phyloP scores from a whole-genome alignment of 2,113 vertebrate genomes.

The Gasterosteus nipponicus region DNA sequence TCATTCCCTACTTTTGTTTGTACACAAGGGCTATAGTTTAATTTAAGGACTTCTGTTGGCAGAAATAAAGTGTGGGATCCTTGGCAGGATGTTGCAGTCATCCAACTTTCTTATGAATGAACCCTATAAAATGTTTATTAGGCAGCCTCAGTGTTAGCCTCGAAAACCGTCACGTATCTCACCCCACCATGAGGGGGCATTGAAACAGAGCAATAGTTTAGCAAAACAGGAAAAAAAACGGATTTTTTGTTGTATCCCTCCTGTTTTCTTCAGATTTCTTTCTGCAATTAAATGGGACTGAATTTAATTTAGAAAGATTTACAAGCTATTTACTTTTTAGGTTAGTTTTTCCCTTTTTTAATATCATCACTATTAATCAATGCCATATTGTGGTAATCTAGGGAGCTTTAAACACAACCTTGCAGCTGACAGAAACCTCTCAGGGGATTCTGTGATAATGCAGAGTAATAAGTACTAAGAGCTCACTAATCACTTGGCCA shows the following conservation, averaged over 20 bases:
- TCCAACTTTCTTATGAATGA: constrained; percentile 44
- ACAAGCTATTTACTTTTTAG: constrained; percentile 72
- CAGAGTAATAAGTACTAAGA: constrained; percentile 84
- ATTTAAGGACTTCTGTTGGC: constrained; percentile 27
- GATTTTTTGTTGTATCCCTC: neutral
- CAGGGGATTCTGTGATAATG: constrained; percentile 80
- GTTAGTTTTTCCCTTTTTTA: constrained; percentile 69
- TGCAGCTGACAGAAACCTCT: constrained; percentile 78
- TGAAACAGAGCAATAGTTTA: constrained; percentile 29
- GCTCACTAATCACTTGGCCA: constrained; percentile 83
- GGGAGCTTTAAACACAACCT: constrained; percentile 71
- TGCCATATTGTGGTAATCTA: constrained; percentile 70
- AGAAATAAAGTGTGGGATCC: neutral
- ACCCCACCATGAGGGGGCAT: neutral
- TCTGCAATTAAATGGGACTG: constrained; percentile 47
- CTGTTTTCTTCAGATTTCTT: constrained; percentile 15
- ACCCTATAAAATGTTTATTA: constrained; percentile 31
- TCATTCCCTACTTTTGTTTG: constrained; percentile 8
- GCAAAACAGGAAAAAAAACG: constrained; percentile 29
- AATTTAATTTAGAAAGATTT: constrained; percentile 69
- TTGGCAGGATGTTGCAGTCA: constrained; percentile 15
- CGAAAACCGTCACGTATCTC: constrained; percentile 43
- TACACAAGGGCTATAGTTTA: neutral
- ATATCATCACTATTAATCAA: constrained; percentile 77
- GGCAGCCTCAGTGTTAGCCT: constrained; percentile 31